Evolutionary conservation across 2,888 invertebrate genomes (phyloP), one percentile per base, ranked within the genome.

Genomic region (Lottia gigantea): DNA sequence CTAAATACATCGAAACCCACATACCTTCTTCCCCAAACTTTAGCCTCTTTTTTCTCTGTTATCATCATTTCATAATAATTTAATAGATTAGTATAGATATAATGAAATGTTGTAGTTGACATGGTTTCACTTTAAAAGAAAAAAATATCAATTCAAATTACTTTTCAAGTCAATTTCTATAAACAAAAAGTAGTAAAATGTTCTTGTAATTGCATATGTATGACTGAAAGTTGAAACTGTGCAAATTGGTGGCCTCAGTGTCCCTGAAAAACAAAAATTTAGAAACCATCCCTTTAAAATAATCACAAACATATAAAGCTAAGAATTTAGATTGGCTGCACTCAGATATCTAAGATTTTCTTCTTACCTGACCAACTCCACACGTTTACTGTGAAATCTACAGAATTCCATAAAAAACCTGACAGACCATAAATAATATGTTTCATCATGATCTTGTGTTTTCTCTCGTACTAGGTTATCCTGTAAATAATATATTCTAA

Each of bases 401-500:
- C 97, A 97, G 89, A 98, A 98, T 89, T 96, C 95, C 96, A 98
- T 97, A 89, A 98, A 98, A 90, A 97, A 98, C 85, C 94, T 93
- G 80, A 97, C 91, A 11, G 95, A 93, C 96, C 97, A 97, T 75
- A 98, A 90, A 88, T 97, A 96, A 89, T 96, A 97, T 0, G 95
- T 94, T 87, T 97, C 95, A 89, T 98, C 98, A 87, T 95, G 93
- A 68, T 92, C 92, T 85, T 94, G 94, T 0, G 93, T 92, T 61
- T 88, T 87, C 47, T 90, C 89, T 78, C 92, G 83, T 63, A 87
- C 84, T 71, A 91, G 82, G 19, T 86, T 86, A 78, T 90, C 90
- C 89, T 90, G 75, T 8, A 11, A 40, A 40, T 11, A 40, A 11
- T 3, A 73, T 72, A 66, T 6, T 40, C 40, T 8, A 40, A 8